A percentile compares a stretch with the other conserved stretches of the same genome.
Conservation (phyloP, 2,797 vertebrate species). For the Enoplosus armatus region DNA sequence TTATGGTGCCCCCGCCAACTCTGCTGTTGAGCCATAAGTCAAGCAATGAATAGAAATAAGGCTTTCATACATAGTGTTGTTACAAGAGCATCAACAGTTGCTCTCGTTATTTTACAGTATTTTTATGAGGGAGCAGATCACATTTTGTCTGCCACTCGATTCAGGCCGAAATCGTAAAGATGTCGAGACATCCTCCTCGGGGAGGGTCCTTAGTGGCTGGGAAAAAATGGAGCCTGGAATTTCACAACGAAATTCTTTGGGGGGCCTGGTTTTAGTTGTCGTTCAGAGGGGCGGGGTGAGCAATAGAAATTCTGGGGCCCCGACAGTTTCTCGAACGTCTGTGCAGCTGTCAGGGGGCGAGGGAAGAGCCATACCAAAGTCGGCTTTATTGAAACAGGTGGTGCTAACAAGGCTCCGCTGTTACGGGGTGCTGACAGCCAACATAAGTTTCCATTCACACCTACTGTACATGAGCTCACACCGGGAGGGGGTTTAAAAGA, state of each 20-base stretch:
- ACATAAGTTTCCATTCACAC: constrained; percentile 68
- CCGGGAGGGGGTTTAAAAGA: constrained; percentile 47
- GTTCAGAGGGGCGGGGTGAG: not conserved
- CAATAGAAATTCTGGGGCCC: constrained; percentile 16
- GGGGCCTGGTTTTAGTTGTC: constrained; percentile 1
- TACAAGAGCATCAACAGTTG: constrained; percentile 49
- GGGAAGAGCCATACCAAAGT: constrained; percentile 16
- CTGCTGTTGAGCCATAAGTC: not conserved
- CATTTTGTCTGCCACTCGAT: constrained; percentile 25
- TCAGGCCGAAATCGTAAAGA: constrained; percentile 43
- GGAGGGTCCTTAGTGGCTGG: constrained; percentile 46
- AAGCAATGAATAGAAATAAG: constrained; percentile 1
- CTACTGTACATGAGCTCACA: constrained; percentile 56
- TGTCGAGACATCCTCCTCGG: constrained; percentile 20
- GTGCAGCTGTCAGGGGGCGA: constrained; percentile 59
- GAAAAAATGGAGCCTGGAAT: constrained; percentile 51
- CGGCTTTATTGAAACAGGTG: constrained; percentile 73
- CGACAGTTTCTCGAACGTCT: constrained; percentile 20
- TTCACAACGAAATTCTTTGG: constrained; percentile 21
- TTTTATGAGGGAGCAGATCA: constrained; percentile 40
- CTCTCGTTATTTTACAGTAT: constrained; percentile 36
- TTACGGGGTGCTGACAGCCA: constrained; percentile 58
- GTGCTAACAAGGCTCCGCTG: constrained; percentile 68
- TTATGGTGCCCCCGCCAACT: not conserved
- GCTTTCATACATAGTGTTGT: constrained; percentile 1